These are phyloP conservation scores for Prionailurus bengalensis DNA, from an alignment of 2,113 vertebrate genomes.

Conservation along the genomic window DNA sequence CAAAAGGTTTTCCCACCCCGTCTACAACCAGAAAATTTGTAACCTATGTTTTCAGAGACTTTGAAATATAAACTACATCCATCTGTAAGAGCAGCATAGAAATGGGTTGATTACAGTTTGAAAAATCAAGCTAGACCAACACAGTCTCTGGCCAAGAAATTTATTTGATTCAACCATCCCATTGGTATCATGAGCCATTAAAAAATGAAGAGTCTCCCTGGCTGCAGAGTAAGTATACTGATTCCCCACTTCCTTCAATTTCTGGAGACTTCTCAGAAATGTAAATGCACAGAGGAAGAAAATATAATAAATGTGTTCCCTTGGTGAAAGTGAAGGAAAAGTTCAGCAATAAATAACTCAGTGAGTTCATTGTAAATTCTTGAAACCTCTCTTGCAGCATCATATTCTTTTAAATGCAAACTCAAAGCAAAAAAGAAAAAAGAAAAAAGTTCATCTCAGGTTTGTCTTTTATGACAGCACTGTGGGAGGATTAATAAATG, in stretches of 20 bases:
- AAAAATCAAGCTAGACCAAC: slow-evolving; percentile 34
- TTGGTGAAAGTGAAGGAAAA: slow-evolving; percentile 49
- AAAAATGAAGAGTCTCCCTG: slow-evolving; percentile 12
- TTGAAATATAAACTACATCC: slow-evolving; percentile 46
- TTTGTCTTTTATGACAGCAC: slow-evolving; percentile 58
- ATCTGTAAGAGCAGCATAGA: background rate
- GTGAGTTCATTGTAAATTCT: slow-evolving; percentile 29
- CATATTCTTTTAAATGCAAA: slow-evolving; percentile 64
- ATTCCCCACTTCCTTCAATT: slow-evolving; percentile 19
- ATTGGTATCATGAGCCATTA: background rate
- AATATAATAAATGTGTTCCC: background rate
- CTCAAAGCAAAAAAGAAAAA: slow-evolving; percentile 19
- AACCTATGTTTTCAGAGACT: slow-evolving; percentile 45
- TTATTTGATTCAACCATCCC: background rate
- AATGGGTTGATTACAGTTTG: slow-evolving; percentile 59
- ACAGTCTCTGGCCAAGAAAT: slow-evolving; percentile 13
- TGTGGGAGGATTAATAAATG: slow-evolving; percentile 60
- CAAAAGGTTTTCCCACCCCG: background rate
- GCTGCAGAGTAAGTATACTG: background rate
- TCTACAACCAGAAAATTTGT: slow-evolving; percentile 48
- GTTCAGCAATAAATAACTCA: slow-evolving; percentile 29
- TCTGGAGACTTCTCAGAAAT: slow-evolving; percentile 57
- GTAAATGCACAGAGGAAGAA: slow-evolving; percentile 16
- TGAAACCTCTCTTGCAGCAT: slow-evolving; percentile 33
- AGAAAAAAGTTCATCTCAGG: background rate